Percentiles rank a stretch among this genome's conserved stretches.
phyloP scores from a whole-genome alignment of 2,797 vertebrate species.

The Halcyon chelicuti region DNA sequence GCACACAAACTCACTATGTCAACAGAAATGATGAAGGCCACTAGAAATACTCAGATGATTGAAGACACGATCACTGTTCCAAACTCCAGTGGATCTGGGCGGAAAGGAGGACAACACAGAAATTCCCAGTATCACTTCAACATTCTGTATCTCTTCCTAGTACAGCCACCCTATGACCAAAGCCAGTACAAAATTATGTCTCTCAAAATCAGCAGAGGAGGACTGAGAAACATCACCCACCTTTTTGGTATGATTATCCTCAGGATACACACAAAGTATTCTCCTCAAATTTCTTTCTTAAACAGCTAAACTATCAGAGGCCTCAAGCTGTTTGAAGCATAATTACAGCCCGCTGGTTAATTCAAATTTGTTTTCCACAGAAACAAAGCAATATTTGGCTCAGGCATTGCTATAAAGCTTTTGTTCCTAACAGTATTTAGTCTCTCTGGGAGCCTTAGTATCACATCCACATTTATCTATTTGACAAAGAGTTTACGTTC shows the following conservation, averaged over 20 bases:
- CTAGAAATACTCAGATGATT: background rate
- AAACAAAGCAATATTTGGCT: slow-evolving; percentile 62
- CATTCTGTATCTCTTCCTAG: background rate
- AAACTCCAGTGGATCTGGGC: background rate
- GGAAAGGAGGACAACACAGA: background rate
- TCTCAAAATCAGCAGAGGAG: background rate
- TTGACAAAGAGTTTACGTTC: slow-evolving; percentile 49
- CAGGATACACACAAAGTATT: background rate
- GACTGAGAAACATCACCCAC: background rate
- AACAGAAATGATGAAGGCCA: background rate
- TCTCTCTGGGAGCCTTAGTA: slow-evolving; percentile 29
- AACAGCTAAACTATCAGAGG: slow-evolving; percentile 1
- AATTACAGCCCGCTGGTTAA: slow-evolving; percentile 58
- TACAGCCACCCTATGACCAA: background rate
- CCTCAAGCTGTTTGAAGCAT: slow-evolving; percentile 46
- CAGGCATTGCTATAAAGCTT: slow-evolving; percentile 41
- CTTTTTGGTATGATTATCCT: accelerated
- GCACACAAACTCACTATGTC: background rate
- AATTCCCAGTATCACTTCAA: background rate
- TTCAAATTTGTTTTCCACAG: slow-evolving; percentile 55
- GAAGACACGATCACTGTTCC: accelerated
- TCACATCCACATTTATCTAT: slow-evolving; percentile 40
- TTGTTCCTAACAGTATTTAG: slow-evolving; percentile 36
- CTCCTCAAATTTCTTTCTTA: slow-evolving; percentile 7
- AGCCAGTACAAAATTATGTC: background rate